Percentiles rank a stretch among this genome's conserved stretches.
These are phyloP conservation scores for Rhyacophila evoluta DNA, from an alignment of 2,888 invertebrate species.

Conservation along the genomic window DNA sequence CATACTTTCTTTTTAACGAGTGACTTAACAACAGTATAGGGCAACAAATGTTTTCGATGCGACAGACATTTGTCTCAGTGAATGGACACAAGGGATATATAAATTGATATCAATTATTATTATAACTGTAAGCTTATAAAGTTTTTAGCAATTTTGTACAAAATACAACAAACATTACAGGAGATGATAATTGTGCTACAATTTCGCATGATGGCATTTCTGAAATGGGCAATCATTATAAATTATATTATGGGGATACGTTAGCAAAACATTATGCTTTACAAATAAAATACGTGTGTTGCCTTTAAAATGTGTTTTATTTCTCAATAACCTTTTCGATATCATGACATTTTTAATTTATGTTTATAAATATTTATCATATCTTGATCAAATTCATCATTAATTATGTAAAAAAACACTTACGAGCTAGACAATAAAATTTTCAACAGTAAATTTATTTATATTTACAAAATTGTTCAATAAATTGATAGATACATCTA, in stretches of 20 bases:
- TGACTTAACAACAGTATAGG: background rate
- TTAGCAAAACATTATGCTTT: conserved; percentile 51
- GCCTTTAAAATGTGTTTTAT: conserved; percentile 55
- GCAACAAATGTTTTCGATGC: background rate
- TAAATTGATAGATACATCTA: conserved; percentile 7
- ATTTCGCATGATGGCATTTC: conserved; percentile 46
- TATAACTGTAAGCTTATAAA: conserved; percentile 42
- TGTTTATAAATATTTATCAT: background rate
- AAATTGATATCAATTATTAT: conserved; percentile 28
- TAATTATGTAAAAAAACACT: conserved; percentile 16
- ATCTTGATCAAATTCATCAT: background rate
- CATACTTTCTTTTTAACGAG: background rate
- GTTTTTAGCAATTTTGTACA: conserved; percentile 54
- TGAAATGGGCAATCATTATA: conserved; percentile 48
- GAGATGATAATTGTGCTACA: conserved; percentile 52
- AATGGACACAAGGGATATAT: conserved; percentile 41
- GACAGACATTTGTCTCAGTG: conserved; percentile 27
- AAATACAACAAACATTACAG: conserved; percentile 46
- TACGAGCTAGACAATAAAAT: background rate
- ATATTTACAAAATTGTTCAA: conserved; percentile 1
- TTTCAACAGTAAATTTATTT: conserved; percentile 15
- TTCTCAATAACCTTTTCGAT: conserved; percentile 28
- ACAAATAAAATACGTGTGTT: conserved; percentile 56
- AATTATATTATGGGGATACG: conserved; percentile 44
- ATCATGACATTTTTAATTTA: background rate